These are phyloP conservation scores for Melieria crassipennis DNA, from an alignment of 2,888 invertebrate species.

Conservation along the genomic window DNA sequence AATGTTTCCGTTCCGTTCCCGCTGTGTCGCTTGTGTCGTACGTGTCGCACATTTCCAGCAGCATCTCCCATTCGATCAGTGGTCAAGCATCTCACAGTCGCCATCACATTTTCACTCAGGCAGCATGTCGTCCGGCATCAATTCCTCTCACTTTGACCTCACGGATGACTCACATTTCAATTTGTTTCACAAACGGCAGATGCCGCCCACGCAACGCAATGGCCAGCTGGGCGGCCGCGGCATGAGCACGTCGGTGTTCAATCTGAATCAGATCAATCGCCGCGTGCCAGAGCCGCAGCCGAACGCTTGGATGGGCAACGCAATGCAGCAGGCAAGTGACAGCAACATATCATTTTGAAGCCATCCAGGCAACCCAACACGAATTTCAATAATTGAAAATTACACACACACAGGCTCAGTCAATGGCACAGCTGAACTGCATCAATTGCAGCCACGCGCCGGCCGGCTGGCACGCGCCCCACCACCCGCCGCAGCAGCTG, in stretches of 20 bases:
- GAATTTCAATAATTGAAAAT: background rate
- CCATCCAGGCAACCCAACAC: background rate
- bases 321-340: slow-evolving; percentile 70
- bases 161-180: slow-evolving; percentile 62
- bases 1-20: slow-evolving; percentile 35
- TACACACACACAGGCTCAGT: slow-evolving; percentile 70
- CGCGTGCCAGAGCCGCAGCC: slow-evolving; percentile 51
- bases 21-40: slow-evolving; percentile 41
- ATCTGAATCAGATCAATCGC: slow-evolving; percentile 65
- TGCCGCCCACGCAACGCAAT: slow-evolving; percentile 35
- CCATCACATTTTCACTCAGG: slow-evolving; percentile 65
- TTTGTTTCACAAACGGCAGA: slow-evolving; percentile 56
- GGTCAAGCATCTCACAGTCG: slow-evolving; percentile 65
- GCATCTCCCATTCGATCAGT: slow-evolving; percentile 60
- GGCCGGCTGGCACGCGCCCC: slow-evolving; percentile 54
- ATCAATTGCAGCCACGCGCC: slow-evolving; percentile 66
- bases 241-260: slow-evolving; percentile 70
- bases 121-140: slow-evolving; percentile 66
- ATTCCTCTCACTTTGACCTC: slow-evolving; percentile 64
- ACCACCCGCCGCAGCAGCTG: slow-evolving; percentile 32
- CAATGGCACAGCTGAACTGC: slow-evolving; percentile 76
- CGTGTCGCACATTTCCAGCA: slow-evolving; percentile 38
- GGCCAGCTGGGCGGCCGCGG: slow-evolving; percentile 47
- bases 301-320: slow-evolving; percentile 52
- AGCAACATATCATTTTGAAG: background rate